Conservation (phyloP, 2,797 vertebrate genomes). For the Enteromius argenteus region DNA sequence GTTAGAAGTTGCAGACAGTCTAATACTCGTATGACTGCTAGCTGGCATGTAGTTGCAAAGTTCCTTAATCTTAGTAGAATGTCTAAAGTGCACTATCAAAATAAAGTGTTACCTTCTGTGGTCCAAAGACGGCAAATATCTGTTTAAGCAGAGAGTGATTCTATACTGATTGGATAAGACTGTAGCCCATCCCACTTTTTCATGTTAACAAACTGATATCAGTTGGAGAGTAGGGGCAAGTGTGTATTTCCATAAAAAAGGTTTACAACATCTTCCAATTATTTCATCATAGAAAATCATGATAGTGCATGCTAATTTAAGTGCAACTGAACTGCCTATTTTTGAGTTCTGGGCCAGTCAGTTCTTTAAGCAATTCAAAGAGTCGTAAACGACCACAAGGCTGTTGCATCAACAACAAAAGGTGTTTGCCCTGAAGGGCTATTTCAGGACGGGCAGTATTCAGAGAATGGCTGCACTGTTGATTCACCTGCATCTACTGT, state of each 20-base stretch:
- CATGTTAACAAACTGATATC: background rate
- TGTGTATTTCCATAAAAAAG: conserved; percentile 10
- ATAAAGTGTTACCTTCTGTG: background rate
- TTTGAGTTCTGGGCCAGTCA: background rate
- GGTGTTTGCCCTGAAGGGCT: conserved; percentile 9
- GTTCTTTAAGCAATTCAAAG: conserved; percentile 23
- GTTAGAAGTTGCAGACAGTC: too few relatives aligned
- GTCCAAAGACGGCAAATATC: background rate
- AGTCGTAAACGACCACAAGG: conserved; percentile 11
- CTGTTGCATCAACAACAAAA: conserved; percentile 43
- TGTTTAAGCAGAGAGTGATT: background rate
- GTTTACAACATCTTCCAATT: background rate
- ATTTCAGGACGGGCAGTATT: conserved; percentile 25
- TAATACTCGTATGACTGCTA: too few relatives aligned
- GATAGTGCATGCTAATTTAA: background rate
- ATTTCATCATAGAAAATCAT: background rate
- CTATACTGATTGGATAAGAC: background rate
- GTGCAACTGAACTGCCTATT: conserved; percentile 1
- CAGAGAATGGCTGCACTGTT: conserved; percentile 38
- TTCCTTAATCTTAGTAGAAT: too few relatives aligned
- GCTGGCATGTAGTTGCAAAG: too few relatives aligned
- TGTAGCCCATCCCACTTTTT: background rate
- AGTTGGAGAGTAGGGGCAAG: background rate
- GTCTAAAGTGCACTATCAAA: too few relatives aligned
- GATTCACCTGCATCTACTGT: conserved; percentile 50